A percentile compares a stretch with the other conserved stretches of the same genome.
phyloP scores from a whole-genome alignment of 2,888 invertebrate genomes.

The Girardia tigrina region DNA sequence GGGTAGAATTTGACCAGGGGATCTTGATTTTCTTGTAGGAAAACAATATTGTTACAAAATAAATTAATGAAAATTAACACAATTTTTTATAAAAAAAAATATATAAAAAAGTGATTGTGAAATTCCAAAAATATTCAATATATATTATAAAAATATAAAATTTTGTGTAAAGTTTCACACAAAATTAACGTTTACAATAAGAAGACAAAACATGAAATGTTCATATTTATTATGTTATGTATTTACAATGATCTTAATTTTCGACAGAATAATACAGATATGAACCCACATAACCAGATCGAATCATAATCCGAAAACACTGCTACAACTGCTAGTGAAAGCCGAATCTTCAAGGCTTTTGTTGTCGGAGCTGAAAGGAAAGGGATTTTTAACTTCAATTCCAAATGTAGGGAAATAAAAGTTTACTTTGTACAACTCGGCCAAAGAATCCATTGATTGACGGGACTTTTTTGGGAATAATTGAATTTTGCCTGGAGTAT shows the following conservation, averaged over 20 bases:
- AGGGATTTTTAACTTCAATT: neutral
- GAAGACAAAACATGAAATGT: too few species aligned
- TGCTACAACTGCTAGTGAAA: constrained; percentile 3
- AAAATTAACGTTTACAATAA: too few species aligned
- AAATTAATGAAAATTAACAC: too few species aligned
- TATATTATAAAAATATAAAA: too few species aligned
- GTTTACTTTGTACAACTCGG: neutral
- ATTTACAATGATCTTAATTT: neutral
- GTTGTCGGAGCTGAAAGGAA: neutral
- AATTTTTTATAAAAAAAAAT: too few species aligned
- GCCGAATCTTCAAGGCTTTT: constrained; percentile 3
- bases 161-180: too few species aligned
- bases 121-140: too few species aligned
- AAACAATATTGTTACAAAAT: too few species aligned
- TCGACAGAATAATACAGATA: neutral
- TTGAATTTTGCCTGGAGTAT: neutral
- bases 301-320: neutral
- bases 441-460: neutral
- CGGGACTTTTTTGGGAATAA: neutral
- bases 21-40: too few species aligned
- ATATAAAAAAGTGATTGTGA: too few species aligned
- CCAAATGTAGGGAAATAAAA: neutral
- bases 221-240: neutral
- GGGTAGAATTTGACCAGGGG: too few species aligned
- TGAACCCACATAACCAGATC: neutral